Evolutionary conservation across 2,888 invertebrate genomes (phyloP), one percentile per base, ranked within the genome.

Genomic region (Belgica antarctica): DNA sequence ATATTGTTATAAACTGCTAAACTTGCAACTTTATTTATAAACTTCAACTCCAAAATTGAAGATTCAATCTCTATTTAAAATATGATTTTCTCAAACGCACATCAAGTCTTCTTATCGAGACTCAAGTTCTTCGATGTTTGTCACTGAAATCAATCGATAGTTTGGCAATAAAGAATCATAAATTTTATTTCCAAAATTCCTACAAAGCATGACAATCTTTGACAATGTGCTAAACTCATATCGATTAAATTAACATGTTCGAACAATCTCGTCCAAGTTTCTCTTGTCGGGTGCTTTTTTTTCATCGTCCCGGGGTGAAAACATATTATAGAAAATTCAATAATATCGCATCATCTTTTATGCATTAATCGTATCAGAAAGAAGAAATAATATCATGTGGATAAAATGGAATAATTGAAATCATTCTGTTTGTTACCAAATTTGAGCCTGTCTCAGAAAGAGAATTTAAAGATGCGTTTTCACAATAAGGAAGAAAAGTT

Each of bases 191-290:
- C n/a, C n/a, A n/a, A n/a, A n/a, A n/a, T n/a, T n/a, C n/a, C n/a
- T n/a, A n/a, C n/a, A n/a, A n/a, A n/a, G n/a, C n/a, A n/a, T n/a
- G n/a, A n/a, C n/a, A 52, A 52, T 19, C 22, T 22, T n/a, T 22
- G 52, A 52, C 17, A 52, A 52, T 19, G 52, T 52, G 52, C 22
- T 52, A 52, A 52, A 52, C 22, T 22, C 22, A 17, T 22, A 52
- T 52, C 52, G 52, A 52, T 52, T 52, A 52, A 52, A 52, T 52
- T 52, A 52, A 52, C 52, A 52, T 52, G 52, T 52, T 52, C n/a
- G 19, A 22, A 52, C 52, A 52, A 52, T 52, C 22, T 52, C 52
- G 15, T 52, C 52, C 19, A 52, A 19, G 52, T 52, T 52, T 22
- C 19, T 52, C 15, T 34, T 34, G 34, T 12, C 34, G 34, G 7